Base-by-base conservation (phyloP, 2,113 vertebrate genomes). In the Cebus imitator region DNA sequence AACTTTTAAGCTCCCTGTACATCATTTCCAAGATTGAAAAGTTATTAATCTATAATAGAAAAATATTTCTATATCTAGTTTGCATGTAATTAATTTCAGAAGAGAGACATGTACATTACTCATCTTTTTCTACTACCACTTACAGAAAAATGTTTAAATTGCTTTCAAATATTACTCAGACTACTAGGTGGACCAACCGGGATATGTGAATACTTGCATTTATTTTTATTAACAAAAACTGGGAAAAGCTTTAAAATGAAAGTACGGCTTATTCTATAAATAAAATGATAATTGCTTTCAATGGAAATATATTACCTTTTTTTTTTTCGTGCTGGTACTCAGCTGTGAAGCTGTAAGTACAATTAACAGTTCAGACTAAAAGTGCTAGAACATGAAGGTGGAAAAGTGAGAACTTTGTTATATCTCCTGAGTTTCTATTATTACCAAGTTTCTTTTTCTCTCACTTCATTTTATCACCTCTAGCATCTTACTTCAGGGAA, bases 311-410 rank as follows among this genome's bases (percentile, higher is more conserved):
- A 52, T 18, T 7, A 2, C 5, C 73, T 37, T 37, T 43, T 43
- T 43, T 21, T 0, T 58, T 66, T 55, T 52, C 21, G 43, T n/a
- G 1, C 12, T 32, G n/a, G 57, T 83, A 35, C 12, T 87, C 87
- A 93, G 94, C 40, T 61, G 57, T 97, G 96, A 97, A 97, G 25
- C 18, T 64, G 23, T n/a, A 96, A 94, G 27, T 97, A 95, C 83
- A 98, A 98, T 97, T 98, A 98, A 96, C 83, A 32, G 32, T 83
- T 98, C 75, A 94, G 87, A 82, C 78, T 52, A 97, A 82, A 98
- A 95, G 90, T 84, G 95, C 64, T 93, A 82, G 75, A 95, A 95
- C 78, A 93, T 50, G 66, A 94, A 96, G 68, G 93, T 94, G 72
- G 88, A 95, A 90, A 86, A 80, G 50, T 82, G 94, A 96, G 95